Evolutionary conservation across 2,113 vertebrate species (phyloP), one percentile per base, ranked within the genome.

Genomic region (Corapipo altera): DNA sequence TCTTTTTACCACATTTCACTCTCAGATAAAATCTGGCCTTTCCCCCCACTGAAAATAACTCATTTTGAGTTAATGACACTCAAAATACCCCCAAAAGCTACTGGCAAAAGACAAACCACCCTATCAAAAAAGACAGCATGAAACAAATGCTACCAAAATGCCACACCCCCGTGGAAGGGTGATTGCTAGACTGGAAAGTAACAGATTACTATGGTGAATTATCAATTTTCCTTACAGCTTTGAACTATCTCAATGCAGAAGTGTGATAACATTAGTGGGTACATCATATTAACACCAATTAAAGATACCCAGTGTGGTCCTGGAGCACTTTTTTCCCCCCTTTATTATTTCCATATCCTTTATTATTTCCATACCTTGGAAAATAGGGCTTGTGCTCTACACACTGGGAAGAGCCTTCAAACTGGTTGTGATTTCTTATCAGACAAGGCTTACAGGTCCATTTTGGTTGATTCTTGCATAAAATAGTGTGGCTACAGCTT

Each of bases 1-100:
- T 89, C 73, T 44, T 90, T 82, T 94, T 90, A 93, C 64, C 69
- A 86, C 76, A 83, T 91, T 94, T 95, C 84, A 97, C 94, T 97
- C 95, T 97, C 96, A 96, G 97, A 98, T 94, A 97, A 81, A 91
- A 93, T 96, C 89, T 85, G 91, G 58, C 95, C 79, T 97, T 95
- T 86, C 62, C 59, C 69, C 41, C 21, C n/a, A 88, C 6, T 74
- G 70, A 85, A 91, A 93, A 82, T 89, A 90, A 77, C 57, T 95
- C 84, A 89, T 64, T 90, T 77, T 84, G 35, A 90, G 80, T 84
- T 84, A 72, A 90, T 88, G 71, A 92, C 85, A 97, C 89, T 96
- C 70, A 97, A 97, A 96, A 94, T 93, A 96, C 82, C 64, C 95
- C 82, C 81, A 71, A 95, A 92, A 89, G 54, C 85, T 89, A 73